Percentiles rank a stretch among this genome's conserved stretches.
These are phyloP conservation scores for Pituophis catenifer DNA, from an alignment of 2,113 vertebrate genomes.

Conservation along the genomic window DNA sequence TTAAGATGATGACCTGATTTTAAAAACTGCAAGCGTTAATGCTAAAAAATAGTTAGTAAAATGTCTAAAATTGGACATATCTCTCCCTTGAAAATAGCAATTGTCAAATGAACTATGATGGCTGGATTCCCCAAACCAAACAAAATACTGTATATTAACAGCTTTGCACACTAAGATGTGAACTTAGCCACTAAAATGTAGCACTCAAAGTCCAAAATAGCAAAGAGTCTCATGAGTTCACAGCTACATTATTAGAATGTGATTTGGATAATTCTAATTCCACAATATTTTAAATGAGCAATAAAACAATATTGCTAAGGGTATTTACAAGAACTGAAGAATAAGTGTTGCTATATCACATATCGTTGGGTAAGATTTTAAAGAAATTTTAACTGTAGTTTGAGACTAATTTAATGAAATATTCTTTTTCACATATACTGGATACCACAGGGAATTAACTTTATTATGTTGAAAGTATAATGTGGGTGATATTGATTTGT, in stretches of 20 bases:
- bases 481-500: not conserved
- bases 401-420: not conserved
- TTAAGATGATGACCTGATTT: not conserved
- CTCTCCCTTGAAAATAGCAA: not conserved
- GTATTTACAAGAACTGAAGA: not conserved
- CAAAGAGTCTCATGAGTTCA: not conserved
- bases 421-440: not conserved
- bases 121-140: not conserved
- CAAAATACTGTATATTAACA: not conserved
- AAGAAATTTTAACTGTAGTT: not conserved
- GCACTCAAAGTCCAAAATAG: not conserved
- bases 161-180: not conserved
- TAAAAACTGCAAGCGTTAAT: not conserved
- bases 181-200: not conserved
- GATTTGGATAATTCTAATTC: not conserved
- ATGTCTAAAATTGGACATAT: not conserved
- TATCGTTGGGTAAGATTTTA: not conserved
- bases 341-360: not conserved
- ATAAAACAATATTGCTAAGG: not conserved
- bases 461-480: not conserved
- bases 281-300: not conserved
- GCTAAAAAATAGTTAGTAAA: not conserved
- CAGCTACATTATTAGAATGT: not conserved
- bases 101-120: not conserved
- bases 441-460: not conserved